phyloP scores from a whole-genome alignment of 2,888 invertebrate species.

The Aleiodes testaceus region DNA sequence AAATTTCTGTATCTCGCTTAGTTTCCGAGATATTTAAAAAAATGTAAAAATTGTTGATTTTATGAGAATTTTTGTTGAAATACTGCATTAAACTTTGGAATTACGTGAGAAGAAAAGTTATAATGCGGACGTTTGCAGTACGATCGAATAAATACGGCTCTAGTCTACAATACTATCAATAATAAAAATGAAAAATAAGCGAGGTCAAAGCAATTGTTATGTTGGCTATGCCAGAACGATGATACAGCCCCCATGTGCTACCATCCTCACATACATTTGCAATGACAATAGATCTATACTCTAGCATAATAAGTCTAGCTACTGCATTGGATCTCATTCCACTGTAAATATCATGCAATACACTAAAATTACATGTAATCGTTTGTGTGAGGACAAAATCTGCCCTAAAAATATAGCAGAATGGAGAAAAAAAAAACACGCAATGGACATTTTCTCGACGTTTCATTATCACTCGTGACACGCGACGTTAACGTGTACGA shows the following conservation, averaged over 20 bases:
- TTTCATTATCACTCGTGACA: constrained; percentile 14
- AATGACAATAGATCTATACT: constrained; percentile 6
- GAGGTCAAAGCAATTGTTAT: constrained; percentile 69
- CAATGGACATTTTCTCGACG: constrained; percentile 23
- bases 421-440: constrained; percentile 7
- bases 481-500: constrained; percentile 1
- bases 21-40: no score
- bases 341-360: no score
- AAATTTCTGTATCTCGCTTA: no score
- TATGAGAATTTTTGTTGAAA: no score
- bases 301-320: neutral
- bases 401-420: neutral
- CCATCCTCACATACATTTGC: constrained; percentile 62
- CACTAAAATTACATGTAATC: neutral
- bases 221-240: constrained; percentile 48
- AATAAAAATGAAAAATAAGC: constrained; percentile 60
- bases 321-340: neutral
- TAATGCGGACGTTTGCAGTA: neutral
- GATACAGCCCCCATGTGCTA: constrained; percentile 55
- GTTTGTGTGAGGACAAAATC: neutral
- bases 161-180: constrained; percentile 58
- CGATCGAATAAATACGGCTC: constrained; percentile 35
- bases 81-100: no score
- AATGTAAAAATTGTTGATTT: no score
- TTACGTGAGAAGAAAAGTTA: constrained; percentile 12